Evolutionary conservation across 1,140 invertebrate species (phyloP).

Genomic region (Lethocerus indicus): DNA sequence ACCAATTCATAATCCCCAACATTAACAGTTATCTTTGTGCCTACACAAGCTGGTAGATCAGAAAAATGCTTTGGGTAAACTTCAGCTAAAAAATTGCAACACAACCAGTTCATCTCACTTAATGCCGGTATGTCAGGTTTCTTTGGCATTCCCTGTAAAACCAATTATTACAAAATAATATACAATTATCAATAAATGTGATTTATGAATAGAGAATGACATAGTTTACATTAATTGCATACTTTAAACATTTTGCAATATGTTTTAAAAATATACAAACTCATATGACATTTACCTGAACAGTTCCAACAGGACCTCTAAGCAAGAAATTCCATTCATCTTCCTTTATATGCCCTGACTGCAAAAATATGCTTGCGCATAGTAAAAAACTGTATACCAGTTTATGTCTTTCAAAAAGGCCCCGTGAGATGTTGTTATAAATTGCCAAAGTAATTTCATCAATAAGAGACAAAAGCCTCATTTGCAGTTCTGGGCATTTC

Average conservation of each 20-base stretch:
- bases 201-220: background rate
- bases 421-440: slow-evolving; percentile 74
- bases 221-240: too few relatives aligned
- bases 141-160: slow-evolving; percentile 24
- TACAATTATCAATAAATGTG: too few relatives aligned
- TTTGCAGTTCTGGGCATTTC: slow-evolving; percentile 39
- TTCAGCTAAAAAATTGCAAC: slow-evolving; percentile 24
- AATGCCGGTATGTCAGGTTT: slow-evolving; percentile 34
- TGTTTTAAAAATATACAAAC: background rate
- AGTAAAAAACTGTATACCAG: slow-evolving; percentile 74
- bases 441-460: slow-evolving; percentile 62
- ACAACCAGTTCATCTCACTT: slow-evolving; percentile 41
- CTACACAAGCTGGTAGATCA: slow-evolving; percentile 31
- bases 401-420: slow-evolving; percentile 82
- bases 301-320: slow-evolving; percentile 33
- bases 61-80: slow-evolving; percentile 23
- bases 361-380: slow-evolving; percentile 52
- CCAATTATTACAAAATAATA: too few relatives aligned
- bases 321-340: slow-evolving; percentile 57
- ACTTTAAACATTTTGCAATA: too few relatives aligned
- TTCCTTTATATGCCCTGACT: slow-evolving; percentile 33
- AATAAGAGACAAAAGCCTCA: slow-evolving; percentile 45
- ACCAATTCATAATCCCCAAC: slow-evolving; percentile 40
- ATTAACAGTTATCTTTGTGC: slow-evolving; percentile 33
- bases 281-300: slow-evolving; percentile 15